A percentile compares a stretch with the other conserved stretches of the same genome.
Conservation (phyloP, 1,140 invertebrate genomes). For the Euura lappo region DNA sequence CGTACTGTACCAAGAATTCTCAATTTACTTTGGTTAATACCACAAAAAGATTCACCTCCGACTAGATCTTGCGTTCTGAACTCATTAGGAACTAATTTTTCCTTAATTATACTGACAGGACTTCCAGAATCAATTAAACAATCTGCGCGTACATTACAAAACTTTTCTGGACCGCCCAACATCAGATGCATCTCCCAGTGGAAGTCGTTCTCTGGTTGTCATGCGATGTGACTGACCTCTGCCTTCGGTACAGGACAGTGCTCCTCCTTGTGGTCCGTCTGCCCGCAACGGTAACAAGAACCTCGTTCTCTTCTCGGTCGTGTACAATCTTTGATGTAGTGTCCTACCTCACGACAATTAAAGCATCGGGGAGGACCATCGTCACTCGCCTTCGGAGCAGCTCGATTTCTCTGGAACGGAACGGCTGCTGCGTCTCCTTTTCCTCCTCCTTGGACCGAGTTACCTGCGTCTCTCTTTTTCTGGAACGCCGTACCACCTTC, state of each 20-base stretch:
- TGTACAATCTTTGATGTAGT: conserved; percentile 14
- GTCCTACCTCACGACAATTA: neutral
- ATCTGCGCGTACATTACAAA: neutral
- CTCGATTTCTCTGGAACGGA: neutral
- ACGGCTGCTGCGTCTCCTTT: neutral
- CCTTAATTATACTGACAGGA: conserved; percentile 22
- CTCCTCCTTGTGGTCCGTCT: conserved; percentile 16
- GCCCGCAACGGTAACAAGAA: conserved; percentile 29
- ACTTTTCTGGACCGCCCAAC: neutral
- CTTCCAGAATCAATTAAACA: conserved; percentile 13
- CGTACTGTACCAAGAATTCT: no score
- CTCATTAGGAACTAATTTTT: neutral
- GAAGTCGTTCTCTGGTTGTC: conserved; percentile 7
- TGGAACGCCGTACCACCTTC: neutral
- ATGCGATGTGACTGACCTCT: neutral
- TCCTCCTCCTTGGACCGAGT: neutral
- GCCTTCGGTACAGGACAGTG: neutral
- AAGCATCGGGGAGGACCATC: no score
- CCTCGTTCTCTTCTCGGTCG: conserved; percentile 24
- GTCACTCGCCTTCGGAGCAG: neutral
- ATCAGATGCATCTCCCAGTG: neutral
- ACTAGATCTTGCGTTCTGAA: no score
- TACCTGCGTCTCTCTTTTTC: conserved; percentile 5
- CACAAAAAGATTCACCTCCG: no score
- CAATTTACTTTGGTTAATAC: no score